Evolutionary conservation across 2,113 vertebrate species (phyloP).

Genomic region (Thymallus thymallus): DNA sequence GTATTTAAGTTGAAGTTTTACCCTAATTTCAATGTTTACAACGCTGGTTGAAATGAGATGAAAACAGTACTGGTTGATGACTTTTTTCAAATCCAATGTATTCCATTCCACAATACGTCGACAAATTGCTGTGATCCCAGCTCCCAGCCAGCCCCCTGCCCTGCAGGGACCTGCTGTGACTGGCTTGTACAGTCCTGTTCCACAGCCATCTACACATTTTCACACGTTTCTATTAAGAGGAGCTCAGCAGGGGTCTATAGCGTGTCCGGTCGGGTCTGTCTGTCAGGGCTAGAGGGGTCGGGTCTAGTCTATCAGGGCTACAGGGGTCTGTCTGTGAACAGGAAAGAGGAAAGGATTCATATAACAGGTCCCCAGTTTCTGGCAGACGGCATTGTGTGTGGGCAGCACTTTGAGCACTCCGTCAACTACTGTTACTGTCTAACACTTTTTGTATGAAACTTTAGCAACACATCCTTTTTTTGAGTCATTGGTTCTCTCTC

Average conservation of each 20-base stretch:
- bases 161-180: conserved; percentile 23
- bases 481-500: too few species aligned
- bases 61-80: too few species aligned
- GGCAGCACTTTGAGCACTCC: neutral
- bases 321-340: neutral
- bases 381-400: neutral
- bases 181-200: conserved; percentile 17
- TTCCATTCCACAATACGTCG: conserved; percentile 14
- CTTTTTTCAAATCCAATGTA: too few species aligned
- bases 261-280: too few species aligned
- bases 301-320: too few species aligned
- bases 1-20: too few species aligned
- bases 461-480: neutral
- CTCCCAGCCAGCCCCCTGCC: too few species aligned
- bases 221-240: conserved; percentile 36
- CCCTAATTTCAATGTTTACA: too few species aligned
- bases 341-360: neutral
- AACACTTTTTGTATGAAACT: neutral
- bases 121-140: conserved; percentile 14
- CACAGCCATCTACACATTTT: conserved; percentile 34
- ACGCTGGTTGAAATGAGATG: too few species aligned
- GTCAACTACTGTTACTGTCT: neutral
- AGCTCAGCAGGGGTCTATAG: conserved; percentile 13
- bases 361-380: neutral
- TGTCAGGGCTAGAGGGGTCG: too few species aligned